Conservation (phyloP, 2,888 invertebrate genomes). For the Disparrhopalites patrizii region DNA sequence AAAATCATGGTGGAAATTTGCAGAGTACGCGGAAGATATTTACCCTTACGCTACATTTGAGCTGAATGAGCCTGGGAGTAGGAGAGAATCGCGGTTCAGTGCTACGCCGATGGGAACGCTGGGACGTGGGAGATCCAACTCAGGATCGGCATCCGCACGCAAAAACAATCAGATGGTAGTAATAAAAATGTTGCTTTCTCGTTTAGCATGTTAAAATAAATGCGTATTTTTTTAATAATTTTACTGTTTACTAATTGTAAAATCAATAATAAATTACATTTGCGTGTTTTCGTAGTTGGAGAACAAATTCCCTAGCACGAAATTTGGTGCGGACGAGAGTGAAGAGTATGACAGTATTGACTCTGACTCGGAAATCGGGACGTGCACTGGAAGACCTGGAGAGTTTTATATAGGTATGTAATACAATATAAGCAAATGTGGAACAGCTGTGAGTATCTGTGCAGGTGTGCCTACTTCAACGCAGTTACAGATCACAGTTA, state of each 20-base stretch:
- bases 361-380: slow-evolving; percentile 45
- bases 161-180: background rate
- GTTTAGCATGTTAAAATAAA: background rate
- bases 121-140: slow-evolving; percentile 30
- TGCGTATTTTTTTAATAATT: too few species aligned
- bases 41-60: slow-evolving; percentile 62
- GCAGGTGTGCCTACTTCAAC: too few species aligned
- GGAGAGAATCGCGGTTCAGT: slow-evolving; percentile 37
- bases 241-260: background rate
- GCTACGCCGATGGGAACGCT: slow-evolving; percentile 30
- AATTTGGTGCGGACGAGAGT: slow-evolving; percentile 42
- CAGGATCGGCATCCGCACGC: background rate
- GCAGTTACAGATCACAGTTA: too few species aligned
- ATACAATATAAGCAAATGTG: background rate
- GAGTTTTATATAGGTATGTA: slow-evolving; percentile 32
- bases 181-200: background rate
- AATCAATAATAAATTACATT: too few species aligned
- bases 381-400: slow-evolving; percentile 13
- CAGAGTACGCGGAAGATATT: slow-evolving; percentile 61
- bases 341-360: slow-evolving; percentile 50
- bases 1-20: slow-evolving; percentile 28
- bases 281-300: too few species aligned
- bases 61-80: slow-evolving; percentile 49
- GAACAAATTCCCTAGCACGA: slow-evolving; percentile 8
- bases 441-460: too few species aligned